Evolutionary conservation across 2,113 vertebrate genomes (phyloP).

Genomic region (Cyprinodon variegatus): DNA sequence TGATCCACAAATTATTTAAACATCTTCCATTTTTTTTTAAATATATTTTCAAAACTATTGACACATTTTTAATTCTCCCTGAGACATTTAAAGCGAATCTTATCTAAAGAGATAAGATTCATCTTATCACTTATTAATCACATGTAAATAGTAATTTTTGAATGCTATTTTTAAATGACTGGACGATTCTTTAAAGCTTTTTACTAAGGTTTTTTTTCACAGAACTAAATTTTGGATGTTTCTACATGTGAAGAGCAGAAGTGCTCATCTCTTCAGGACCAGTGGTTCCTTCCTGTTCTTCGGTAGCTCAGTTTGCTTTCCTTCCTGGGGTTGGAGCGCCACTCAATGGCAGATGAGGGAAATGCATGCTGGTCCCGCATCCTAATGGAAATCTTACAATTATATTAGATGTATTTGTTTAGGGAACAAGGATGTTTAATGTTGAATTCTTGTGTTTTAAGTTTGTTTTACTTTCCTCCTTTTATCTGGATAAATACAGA

Average conservation of each 20-base stretch:
- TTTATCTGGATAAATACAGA: not conserved
- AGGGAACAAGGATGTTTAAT: no score
- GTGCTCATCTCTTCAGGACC: not conserved
- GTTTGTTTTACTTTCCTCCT: not conserved
- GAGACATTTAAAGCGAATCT: no score
- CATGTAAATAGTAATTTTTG: not conserved
- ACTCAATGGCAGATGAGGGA: constrained; percentile 38
- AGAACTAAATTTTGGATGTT: not conserved
- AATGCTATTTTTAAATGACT: not conserved
- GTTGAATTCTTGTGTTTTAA: not conserved
- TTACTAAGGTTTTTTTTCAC: not conserved
- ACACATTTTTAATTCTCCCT: no score
- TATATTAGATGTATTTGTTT: not conserved
- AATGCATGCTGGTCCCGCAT: constrained; percentile 3
- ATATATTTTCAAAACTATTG: no score
- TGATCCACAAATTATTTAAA: not conserved
- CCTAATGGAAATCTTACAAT: not conserved
- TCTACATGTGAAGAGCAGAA: no score
- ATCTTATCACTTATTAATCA: not conserved
- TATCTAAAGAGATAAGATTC: no score
- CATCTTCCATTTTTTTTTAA: no score
- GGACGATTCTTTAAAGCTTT: no score
- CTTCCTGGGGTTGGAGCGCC: constrained; percentile 51
- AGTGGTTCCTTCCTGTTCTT: not conserved
- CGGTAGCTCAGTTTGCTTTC: not conserved